A percentile compares a stretch with the other conserved stretches of the same genome.
phyloP scores from a whole-genome alignment of 2,797 vertebrate genomes.

The Scolopax rusticola region DNA sequence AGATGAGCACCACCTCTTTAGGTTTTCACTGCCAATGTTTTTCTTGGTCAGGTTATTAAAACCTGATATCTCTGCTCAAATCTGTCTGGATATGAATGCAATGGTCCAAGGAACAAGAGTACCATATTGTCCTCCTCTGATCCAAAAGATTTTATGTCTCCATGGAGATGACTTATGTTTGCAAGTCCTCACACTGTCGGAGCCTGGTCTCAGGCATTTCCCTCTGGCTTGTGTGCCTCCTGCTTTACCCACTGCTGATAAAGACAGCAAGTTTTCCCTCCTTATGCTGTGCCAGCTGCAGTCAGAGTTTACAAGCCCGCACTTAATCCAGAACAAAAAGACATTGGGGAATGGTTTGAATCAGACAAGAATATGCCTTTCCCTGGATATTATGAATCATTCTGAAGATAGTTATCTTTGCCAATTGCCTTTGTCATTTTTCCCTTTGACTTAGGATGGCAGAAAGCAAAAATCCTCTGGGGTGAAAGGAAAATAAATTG shows the following conservation, averaged over 20 bases:
- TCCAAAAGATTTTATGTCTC: not conserved
- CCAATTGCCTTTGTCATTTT: not conserved
- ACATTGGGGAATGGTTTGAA: not conserved
- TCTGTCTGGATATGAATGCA: not conserved
- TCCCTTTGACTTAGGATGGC: not conserved
- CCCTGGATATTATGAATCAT: not conserved
- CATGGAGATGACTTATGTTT: not conserved
- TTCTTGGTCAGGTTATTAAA: not conserved
- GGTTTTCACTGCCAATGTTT: not conserved
- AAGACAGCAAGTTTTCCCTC: not conserved
- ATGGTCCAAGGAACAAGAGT: not conserved
- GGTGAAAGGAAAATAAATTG: conserved; percentile 26
- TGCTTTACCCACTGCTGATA: not conserved
- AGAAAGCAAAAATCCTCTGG: not conserved
- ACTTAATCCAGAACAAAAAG: not conserved
- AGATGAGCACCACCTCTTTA: not conserved
- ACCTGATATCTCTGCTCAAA: not conserved
- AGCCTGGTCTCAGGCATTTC: not conserved
- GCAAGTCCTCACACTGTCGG: not conserved
- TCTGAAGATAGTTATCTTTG: not conserved
- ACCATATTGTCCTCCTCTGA: not conserved
- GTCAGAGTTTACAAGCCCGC: not conserved
- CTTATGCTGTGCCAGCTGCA: not conserved
- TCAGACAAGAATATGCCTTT: not conserved
- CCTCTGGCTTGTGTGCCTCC: not conserved